Base-by-base conservation (phyloP, 2,113 vertebrate genomes). In the Apodemus sylvaticus region DNA sequence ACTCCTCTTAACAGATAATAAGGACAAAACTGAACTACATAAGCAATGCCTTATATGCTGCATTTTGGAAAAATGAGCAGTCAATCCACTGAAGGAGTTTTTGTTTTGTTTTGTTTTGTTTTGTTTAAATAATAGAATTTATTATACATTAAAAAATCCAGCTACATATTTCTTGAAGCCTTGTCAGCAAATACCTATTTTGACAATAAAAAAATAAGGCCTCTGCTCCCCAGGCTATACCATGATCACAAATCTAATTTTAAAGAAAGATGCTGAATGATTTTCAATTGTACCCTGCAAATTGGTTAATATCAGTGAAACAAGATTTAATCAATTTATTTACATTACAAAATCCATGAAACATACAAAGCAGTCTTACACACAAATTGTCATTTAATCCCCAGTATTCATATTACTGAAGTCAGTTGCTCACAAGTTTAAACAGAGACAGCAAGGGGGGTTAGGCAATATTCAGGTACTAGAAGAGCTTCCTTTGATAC, bases 281-380 rank as follows among this genome's bases (percentile, higher is more conserved):
- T 86, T 94, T 96, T 95, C 87, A 97, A 95, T 60, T 97, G 89
- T 96, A 96, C 94, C 96, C 96, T 94, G 97, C 94, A 88, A 96
- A 98, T 96, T 96, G 97, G 98, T 97, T 96, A 97, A 97, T 79
- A 97, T 77, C 95, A 97, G 95, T 97, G 96, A 94, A 24, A 1
- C 95, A 97, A 96, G 87, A 95, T 97, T 97, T 86, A 95, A 96
- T 78, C 90, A 96, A 94, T 97, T 92, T 82, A 96, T 94, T 95
- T 97, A 91, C 70, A 95, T 98, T 97, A 98, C 73, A 98, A 97
- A 87, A 98, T 92, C 93, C 66, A 97, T 55, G 85, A 96, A 97
- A 96, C 90, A 97, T 95, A 98, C 96, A 98, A 98, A 98, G 95
- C 70, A 82, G 73, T 95, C 90, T 97, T 97, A 94, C 94, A 98